phyloP scores from a whole-genome alignment of 1,140 invertebrate genomes.

The Sinonovacula constricta region DNA sequence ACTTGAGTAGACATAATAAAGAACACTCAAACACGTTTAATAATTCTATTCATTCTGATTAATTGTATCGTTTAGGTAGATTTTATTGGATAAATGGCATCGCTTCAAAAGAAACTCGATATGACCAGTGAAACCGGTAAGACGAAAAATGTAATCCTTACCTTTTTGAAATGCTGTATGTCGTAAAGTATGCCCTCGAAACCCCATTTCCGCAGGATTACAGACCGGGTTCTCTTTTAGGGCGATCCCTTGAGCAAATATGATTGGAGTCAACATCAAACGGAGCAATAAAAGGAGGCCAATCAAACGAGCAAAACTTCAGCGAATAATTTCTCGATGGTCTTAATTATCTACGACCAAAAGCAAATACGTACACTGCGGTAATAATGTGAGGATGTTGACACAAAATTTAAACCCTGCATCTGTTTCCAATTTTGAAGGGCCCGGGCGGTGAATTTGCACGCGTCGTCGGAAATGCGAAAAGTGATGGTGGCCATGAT shows the following conservation, averaged over 20 bases:
- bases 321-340: conserved; percentile 27
- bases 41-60: too few species aligned
- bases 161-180: too few species aligned
- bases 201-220: neutral
- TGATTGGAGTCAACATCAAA: neutral
- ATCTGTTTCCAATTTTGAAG: conserved; percentile 52
- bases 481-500: conserved; percentile 21
- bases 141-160: too few species aligned
- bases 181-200: too few species aligned
- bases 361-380: conserved; percentile 11
- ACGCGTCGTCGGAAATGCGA: conserved; percentile 41
- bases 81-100: too few species aligned
- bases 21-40: too few species aligned
- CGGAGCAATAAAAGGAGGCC: conserved; percentile 14
- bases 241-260: neutral
- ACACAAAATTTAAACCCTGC: conserved; percentile 45
- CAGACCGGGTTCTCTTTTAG: too few species aligned
- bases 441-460: conserved; percentile 47
- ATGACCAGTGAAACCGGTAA: too few species aligned
- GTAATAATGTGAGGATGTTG: conserved; percentile 32
- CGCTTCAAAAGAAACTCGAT: too few species aligned
- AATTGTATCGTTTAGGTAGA: too few species aligned
- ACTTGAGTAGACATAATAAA: too few species aligned
- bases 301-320: conserved; percentile 28
- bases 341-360: conserved; percentile 18